Percentiles rank a stretch among this genome's conserved stretches.
phyloP scores from a whole-genome alignment of 2,888 invertebrate genomes.

The Bellardia pandia region DNA sequence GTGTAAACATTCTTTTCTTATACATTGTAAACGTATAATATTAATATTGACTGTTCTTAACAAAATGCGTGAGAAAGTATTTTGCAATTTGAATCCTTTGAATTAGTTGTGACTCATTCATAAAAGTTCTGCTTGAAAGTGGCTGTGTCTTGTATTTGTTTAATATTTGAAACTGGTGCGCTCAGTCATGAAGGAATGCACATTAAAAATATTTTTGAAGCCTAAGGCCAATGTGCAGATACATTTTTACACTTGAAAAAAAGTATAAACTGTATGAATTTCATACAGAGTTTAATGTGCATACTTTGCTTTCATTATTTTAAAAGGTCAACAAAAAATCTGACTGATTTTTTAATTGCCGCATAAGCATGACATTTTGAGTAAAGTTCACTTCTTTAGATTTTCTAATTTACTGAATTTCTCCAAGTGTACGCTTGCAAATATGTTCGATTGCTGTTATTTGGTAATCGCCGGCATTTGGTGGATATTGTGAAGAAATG shows the following conservation, averaged over 20 bases:
- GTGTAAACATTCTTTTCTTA: neutral
- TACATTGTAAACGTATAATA: neutral
- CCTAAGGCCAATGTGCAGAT: conserved; percentile 13
- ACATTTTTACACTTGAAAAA: neutral
- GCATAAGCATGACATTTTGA: too few relatives aligned
- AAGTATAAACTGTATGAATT: too few relatives aligned
- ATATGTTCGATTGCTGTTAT: conserved; percentile 27
- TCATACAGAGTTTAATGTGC: neutral
- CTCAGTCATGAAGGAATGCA: conserved; percentile 27
- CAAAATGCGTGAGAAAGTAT: conserved; percentile 67
- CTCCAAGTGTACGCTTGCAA: conserved; percentile 20
- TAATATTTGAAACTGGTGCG: conserved; percentile 6
- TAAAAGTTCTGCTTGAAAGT: neutral
- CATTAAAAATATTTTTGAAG: neutral
- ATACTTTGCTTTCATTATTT: too few relatives aligned
- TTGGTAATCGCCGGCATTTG: conserved; percentile 26
- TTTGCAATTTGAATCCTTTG: conserved; percentile 51
- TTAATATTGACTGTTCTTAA: neutral
- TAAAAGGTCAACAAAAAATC: too few relatives aligned
- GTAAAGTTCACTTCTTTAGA: neutral
- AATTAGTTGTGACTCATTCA: conserved; percentile 63
- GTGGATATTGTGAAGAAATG: conserved; percentile 4
- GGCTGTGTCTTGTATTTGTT: neutral
- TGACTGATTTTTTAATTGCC: too few relatives aligned
- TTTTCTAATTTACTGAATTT: neutral